Evolutionary conservation across 2,113 vertebrate species (phyloP).

Genomic region (Cynoglossus semilaevis): DNA sequence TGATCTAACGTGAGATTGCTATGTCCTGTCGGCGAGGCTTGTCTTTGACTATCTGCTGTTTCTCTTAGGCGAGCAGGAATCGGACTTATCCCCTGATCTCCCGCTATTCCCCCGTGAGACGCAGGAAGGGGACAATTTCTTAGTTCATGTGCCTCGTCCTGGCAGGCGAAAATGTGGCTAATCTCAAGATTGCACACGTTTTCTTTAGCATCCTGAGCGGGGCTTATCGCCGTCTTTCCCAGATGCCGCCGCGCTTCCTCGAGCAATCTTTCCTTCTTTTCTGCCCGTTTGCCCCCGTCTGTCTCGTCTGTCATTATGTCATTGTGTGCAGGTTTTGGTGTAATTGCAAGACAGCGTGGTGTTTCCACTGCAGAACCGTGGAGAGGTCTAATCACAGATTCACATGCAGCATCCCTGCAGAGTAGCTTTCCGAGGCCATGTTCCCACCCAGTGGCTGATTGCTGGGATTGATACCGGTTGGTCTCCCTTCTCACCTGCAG

Average conservation of each 20-base stretch:
- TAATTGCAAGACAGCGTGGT: conserved; percentile 62
- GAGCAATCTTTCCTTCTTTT: conserved; percentile 4
- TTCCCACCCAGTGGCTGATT: conserved; percentile 64
- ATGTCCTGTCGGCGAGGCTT: conserved; percentile 54
- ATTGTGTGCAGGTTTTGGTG: conserved; percentile 34
- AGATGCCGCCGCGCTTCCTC: conserved; percentile 33
- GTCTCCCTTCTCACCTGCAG: conserved; percentile 63
- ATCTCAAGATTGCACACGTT: conserved; percentile 41
- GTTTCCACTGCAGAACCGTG: conserved; percentile 38
- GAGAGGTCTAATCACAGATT: conserved; percentile 61
- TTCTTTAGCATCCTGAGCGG: conserved; percentile 24
- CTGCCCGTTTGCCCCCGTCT: conserved; percentile 22
- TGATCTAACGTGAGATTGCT: neutral
- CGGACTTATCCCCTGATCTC: conserved; percentile 55
- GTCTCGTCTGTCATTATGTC: conserved; percentile 20
- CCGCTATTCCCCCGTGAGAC: conserved; percentile 32
- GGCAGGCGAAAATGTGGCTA: conserved; percentile 30
- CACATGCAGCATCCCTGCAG: conserved; percentile 55
- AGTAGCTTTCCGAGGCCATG: conserved; percentile 59
- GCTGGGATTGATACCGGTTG: conserved; percentile 62
- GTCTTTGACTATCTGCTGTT: conserved; percentile 41
- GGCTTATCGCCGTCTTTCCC: conserved; percentile 33
- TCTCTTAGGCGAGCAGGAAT: conserved; percentile 37
- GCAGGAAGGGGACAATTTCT: conserved; percentile 37
- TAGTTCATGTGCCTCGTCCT: conserved; percentile 11